Base-by-base conservation (phyloP, 2,888 invertebrate species). In the Thumatha senex region DNA sequence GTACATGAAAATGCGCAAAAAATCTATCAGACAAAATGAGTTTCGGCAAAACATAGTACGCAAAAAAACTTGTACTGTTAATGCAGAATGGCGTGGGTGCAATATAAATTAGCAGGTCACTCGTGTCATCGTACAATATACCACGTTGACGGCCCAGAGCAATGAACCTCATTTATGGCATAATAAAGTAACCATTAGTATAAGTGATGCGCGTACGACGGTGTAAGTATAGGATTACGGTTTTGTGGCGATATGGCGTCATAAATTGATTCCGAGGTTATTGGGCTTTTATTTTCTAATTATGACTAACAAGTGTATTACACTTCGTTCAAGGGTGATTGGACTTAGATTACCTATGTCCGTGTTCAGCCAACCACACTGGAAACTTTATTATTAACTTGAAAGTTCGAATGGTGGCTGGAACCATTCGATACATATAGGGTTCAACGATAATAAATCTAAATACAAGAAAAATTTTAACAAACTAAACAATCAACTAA, bases 1-100 rank as follows among this genome's bases (percentile, higher is more conserved):
- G 18, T 36, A 36, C 13, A 30, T 41, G 29, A 35, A 40, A 15
- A 24, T 24, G 2, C 34, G 39, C 44, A 40, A 44, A 49, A 53
- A 34, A 48, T 61, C 46, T 12, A 42, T 70, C 64, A 68, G 50
- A 53, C 66, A 48, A 24, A 24, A 24, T 24, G 18, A 56, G 58
- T 58, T 61, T 59, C 35, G 51, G 54, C 56, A 48, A 48, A 40
- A 57, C 42, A 61, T 44, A 42, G 52, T 55, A 58, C 48, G 55
- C 62, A 72, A 72, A 74, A 78, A 77, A 78, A 76, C 70, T 59
- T 71, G 51, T 67, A 78, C 78, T 74, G 80, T 78, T 79, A 77
- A 41, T 44, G 52, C 57, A 48, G 51, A 52, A 54, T 56, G 54
- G 80, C 72, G 83, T 82, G 71, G 82, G 83, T 70, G 77, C 72